Percentiles rank a stretch among this genome's conserved stretches.
These are phyloP conservation scores for Campoplex nolae DNA, from an alignment of 2,888 invertebrate species.

Conservation along the genomic window DNA sequence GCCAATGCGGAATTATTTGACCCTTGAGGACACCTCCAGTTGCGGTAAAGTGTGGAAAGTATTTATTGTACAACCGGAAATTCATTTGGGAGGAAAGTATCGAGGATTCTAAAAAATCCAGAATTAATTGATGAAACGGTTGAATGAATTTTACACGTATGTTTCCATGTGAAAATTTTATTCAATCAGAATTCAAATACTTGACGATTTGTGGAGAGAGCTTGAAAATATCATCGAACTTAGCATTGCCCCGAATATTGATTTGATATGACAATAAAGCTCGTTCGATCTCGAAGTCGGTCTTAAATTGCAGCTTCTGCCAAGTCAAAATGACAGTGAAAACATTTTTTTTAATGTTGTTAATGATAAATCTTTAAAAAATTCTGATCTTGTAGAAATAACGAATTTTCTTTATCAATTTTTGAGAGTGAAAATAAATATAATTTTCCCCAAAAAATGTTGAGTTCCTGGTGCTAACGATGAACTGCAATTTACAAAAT, in stretches of 20 bases:
- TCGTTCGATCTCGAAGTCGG: background rate
- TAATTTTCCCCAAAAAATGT: no score
- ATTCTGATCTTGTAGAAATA: no score
- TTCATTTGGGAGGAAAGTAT: constrained; percentile 74
- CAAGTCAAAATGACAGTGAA: no score
- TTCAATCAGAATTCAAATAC: background rate
- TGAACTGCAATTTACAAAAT: no score
- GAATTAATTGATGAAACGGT: background rate
- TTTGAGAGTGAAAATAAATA: no score
- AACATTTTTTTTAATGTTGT: no score
- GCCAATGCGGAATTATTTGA: constrained; percentile 86
- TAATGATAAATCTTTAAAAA: no score
- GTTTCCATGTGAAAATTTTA: background rate
- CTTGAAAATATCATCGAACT: background rate
- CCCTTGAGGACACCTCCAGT: constrained; percentile 86
- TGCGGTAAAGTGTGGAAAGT: constrained; percentile 88
- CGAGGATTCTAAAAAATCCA: background rate
- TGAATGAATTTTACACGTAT: background rate
- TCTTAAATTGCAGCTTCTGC: background rate
- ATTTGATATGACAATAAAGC: background rate
- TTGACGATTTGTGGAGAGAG: background rate
- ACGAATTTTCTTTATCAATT: no score
- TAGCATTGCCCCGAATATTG: background rate
- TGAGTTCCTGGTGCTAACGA: no score
- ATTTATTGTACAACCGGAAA: constrained; percentile 84